These are phyloP conservation scores for Drosophila percnosoma DNA, from an alignment of 2,888 invertebrate species.

Conservation along the genomic window DNA sequence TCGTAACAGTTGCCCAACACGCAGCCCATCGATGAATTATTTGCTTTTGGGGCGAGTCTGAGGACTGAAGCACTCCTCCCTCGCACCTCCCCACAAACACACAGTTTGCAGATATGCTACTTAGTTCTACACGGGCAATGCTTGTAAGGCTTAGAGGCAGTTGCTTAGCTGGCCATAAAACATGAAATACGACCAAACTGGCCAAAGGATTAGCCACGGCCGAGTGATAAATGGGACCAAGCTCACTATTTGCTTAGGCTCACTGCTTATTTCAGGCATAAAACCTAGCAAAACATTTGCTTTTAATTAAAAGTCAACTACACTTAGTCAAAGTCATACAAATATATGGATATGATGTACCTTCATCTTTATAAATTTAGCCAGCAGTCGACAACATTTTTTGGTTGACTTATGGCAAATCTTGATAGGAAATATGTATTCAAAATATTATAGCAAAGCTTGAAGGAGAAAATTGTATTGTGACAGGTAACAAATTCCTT, in stretches of 20 bases:
- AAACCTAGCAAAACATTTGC: conserved; percentile 77
- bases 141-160: conserved; percentile 71
- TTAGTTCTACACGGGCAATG: conserved; percentile 32
- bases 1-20: conserved; percentile 78
- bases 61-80: neutral
- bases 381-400: neutral
- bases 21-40: conserved; percentile 78
- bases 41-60: conserved; percentile 46
- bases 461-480: neutral
- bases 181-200: conserved; percentile 78
- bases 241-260: conserved; percentile 74
- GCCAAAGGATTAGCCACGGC: conserved; percentile 76
- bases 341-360: neutral
- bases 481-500: neutral
- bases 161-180: conserved; percentile 78
- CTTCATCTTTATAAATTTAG: neutral
- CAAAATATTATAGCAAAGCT: neutral
- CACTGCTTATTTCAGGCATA: conserved; percentile 64
- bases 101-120: conserved; percentile 7
- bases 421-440: neutral
- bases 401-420: neutral
- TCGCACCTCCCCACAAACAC: neutral
- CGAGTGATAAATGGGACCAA: conserved; percentile 74
- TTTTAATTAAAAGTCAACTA: conserved; percentile 73
- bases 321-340: conserved; percentile 30